Conservation (phyloP, 2,888 invertebrate species). For the Glyphotaelius pellucidus region DNA sequence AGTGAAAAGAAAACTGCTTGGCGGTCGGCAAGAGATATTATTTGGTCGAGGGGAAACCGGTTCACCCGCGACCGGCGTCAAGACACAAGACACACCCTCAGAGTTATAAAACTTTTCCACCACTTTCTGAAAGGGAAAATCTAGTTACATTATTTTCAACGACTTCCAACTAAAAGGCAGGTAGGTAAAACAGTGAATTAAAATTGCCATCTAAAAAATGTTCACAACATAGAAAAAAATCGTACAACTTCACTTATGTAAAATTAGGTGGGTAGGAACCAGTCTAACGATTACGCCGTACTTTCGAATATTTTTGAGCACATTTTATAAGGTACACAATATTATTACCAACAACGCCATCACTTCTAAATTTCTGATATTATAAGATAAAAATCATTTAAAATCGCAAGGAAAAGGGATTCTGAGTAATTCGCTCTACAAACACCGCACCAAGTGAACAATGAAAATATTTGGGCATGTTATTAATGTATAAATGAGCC, state of each 20-base stretch:
- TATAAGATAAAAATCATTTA: neutral
- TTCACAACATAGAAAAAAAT: neutral
- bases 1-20: neutral
- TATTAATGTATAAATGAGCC: neutral
- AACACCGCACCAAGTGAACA: neutral
- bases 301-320: neutral
- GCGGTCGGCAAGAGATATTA: slow-evolving; percentile 14
- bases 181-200: neutral
- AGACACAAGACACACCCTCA: slow-evolving; percentile 2
- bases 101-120: neutral
- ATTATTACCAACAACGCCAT: neutral
- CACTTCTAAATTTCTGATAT: neutral
- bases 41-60: neutral
- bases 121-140: neutral
- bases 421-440: neutral
- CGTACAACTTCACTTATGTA: neutral
- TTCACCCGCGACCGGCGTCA: neutral
- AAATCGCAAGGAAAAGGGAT: neutral
- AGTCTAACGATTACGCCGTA: too few relatives aligned
- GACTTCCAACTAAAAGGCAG: neutral
- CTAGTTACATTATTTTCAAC: neutral
- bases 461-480: neutral
- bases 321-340: too few relatives aligned
- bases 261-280: neutral
- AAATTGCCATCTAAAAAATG: neutral